These are phyloP conservation scores for Schizotus pectinicornis DNA, from an alignment of 2,888 invertebrate species.

Conservation along the genomic window DNA sequence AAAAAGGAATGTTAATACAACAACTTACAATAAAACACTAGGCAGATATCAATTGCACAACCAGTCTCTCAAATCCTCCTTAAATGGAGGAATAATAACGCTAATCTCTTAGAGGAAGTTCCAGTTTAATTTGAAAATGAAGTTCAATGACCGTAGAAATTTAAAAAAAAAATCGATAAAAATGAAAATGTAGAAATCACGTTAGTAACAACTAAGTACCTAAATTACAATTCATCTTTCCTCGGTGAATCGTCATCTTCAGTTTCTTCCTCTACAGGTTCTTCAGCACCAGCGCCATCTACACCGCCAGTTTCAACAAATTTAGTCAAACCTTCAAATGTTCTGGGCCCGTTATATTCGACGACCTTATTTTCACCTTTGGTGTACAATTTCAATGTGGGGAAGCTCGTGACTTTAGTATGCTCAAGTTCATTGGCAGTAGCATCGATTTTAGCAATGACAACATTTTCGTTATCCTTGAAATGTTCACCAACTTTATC, in stretches of 20 bases:
- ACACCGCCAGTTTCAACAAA: conserved; percentile 93
- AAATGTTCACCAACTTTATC: conserved; percentile 87
- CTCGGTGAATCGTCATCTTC: conserved; percentile 76
- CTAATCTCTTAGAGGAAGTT: conserved; percentile 28
- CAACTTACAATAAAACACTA: conserved; percentile 13
- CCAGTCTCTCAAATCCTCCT: conserved; percentile 48
- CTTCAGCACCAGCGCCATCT: conserved; percentile 73
- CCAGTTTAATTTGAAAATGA: conserved; percentile 26
- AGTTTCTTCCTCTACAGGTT: conserved; percentile 67
- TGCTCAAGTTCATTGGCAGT: conserved; percentile 97
- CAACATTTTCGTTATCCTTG: conserved; percentile 78
- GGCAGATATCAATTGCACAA: conserved; percentile 39
- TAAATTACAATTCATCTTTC: conserved; percentile 79
- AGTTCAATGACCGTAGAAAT: conserved; percentile 2
- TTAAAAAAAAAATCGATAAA: conserved; percentile 20
- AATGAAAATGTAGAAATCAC: conserved; percentile 23
- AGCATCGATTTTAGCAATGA: conserved; percentile 99
- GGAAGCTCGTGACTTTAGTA: conserved; percentile 93
- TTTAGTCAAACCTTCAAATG: conserved; percentile 89
- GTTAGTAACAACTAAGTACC: conserved; percentile 30
- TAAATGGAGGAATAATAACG: conserved; percentile 31
- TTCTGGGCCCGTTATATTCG: conserved; percentile 95
- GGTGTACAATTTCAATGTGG: conserved; percentile 92
- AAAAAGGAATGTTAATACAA: conserved; percentile 30
- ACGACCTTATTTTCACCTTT: conserved; percentile 88